Evolutionary conservation across 2,797 vertebrate genomes (phyloP), one percentile per base, ranked within the genome.

Genomic region (Xiphophorus birchmanni): DNA sequence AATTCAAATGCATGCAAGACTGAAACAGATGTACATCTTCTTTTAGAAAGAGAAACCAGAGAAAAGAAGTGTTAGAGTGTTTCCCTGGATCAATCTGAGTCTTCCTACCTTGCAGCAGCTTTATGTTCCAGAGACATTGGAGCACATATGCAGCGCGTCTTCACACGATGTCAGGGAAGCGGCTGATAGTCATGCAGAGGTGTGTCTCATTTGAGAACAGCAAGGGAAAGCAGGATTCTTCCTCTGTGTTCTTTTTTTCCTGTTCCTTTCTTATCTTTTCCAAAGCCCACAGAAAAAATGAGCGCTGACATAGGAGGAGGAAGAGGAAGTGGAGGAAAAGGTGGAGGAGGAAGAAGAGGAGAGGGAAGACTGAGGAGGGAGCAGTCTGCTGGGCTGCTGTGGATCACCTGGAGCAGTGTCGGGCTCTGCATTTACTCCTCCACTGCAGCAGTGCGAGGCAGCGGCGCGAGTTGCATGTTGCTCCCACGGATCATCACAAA

Each of bases 361-460:
- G 86, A 92, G 93, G 91, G 88, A 88, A 93, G 91, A 89, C 88
- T 91, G 86, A 92, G 91, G 90, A 94, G 92, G 92, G 93, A 95
- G 93, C 94, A 93, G 94, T 93, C 92, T 93, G 93, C 91, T 92
- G 91, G 90, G 93, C 92, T 93, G 92, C 90, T 93, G 90, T 92
- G 94, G 92, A 94, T 94, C 93, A 94, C 93, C 93, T 94, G 94
- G 93, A 95, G 92, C 92, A 89, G 94, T 87, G 94, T 75, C 88
- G 92, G 88, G 92, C 93, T 95, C 95, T 91, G 95, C 94, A 94
- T 96, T 93, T 95, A 94, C 94, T 95, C 94, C 95, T 95, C 93
- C 95, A 95, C 96, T 96, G 95, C 96, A 95, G 95, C 95, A 96
- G 92, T 93, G 91, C 85, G 89, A 93, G 94, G 93, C 94, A 93